Percentiles rank a stretch among this genome's conserved stretches.
Conservation (phyloP, 2,113 vertebrate species). For the Jacana jacana region DNA sequence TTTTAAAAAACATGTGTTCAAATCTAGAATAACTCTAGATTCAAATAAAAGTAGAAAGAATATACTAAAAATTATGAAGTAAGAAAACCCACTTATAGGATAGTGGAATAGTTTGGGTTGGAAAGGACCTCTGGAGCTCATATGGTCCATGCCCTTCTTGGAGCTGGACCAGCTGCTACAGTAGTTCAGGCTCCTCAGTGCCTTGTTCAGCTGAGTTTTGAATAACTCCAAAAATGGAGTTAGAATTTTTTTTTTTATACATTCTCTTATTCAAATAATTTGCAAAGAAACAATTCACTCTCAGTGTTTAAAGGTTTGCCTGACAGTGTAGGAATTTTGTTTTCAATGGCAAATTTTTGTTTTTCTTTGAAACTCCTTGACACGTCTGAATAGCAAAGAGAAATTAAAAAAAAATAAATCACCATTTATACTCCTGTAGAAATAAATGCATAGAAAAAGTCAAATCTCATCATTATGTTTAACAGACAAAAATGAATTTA, state of each 20-base stretch:
- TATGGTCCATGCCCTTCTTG: accelerated
- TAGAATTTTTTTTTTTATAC: background rate
- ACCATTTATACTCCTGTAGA: background rate
- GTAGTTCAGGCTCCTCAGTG: background rate
- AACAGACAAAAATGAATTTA: background rate
- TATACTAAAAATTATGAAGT: background rate
- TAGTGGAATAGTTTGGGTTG: background rate
- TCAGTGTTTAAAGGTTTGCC: constrained; percentile 32
- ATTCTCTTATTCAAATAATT: constrained; percentile 37
- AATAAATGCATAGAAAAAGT: background rate
- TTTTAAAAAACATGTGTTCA: background rate
- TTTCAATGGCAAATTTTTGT: constrained; percentile 56
- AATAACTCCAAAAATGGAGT: background rate
- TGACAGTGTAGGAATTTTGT: constrained; percentile 42
- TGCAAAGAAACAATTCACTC: constrained; percentile 59
- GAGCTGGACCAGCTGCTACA: background rate
- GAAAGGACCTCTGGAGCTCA: background rate
- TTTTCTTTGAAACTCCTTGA: constrained; percentile 56
- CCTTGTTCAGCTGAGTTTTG: background rate
- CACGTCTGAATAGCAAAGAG: constrained; percentile 41
- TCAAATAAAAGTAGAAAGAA: background rate
- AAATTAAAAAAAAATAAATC: constrained; percentile 27
- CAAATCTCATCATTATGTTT: background rate
- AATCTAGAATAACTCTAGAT: constrained; percentile 16
- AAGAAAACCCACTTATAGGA: background rate